Percentiles rank a stretch among this genome's conserved stretches.
These are phyloP conservation scores for Cloeon dipterum DNA, from an alignment of 2,888 invertebrate species.

Conservation along the genomic window DNA sequence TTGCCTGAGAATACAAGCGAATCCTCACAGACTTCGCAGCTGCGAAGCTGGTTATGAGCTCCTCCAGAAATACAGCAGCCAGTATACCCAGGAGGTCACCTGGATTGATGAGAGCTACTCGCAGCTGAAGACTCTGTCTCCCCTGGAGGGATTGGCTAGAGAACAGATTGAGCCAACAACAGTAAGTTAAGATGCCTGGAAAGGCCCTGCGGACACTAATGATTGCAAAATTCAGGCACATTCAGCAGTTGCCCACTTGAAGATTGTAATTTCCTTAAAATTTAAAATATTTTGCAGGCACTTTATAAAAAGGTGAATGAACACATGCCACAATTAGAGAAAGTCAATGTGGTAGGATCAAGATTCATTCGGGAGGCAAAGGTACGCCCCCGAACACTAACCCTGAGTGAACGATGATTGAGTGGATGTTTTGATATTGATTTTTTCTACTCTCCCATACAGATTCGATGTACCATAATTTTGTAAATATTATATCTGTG, in stretches of 20 bases:
- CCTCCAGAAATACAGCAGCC: constrained; percentile 73
- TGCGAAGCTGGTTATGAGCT: constrained; percentile 80
- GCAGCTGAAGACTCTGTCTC: constrained; percentile 35
- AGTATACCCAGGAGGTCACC: constrained; percentile 65
- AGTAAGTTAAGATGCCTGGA: constrained; percentile 25
- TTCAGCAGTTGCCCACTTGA: neutral
- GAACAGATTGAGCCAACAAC: constrained; percentile 58
- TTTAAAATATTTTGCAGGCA: no score
- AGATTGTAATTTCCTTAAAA: no score
- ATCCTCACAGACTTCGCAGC: constrained; percentile 66
- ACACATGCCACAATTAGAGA: constrained; percentile 81
- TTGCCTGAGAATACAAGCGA: no score
- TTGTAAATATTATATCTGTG: constrained; percentile 1
- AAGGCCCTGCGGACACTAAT: no score
- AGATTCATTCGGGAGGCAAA: constrained; percentile 92
- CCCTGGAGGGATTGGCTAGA: constrained; percentile 32
- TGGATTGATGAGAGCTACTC: constrained; percentile 73
- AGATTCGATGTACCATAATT: neutral
- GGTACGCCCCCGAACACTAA: no score
- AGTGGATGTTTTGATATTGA: neutral
- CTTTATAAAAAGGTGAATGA: constrained; percentile 83
- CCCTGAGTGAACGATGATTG: no score
- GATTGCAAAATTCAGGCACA: no score
- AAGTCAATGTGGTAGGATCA: constrained; percentile 86
- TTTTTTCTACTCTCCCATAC: neutral